These are phyloP conservation scores for Cydia fagiglandana DNA, from an alignment of 1,140 invertebrate species.

Conservation along the genomic window DNA sequence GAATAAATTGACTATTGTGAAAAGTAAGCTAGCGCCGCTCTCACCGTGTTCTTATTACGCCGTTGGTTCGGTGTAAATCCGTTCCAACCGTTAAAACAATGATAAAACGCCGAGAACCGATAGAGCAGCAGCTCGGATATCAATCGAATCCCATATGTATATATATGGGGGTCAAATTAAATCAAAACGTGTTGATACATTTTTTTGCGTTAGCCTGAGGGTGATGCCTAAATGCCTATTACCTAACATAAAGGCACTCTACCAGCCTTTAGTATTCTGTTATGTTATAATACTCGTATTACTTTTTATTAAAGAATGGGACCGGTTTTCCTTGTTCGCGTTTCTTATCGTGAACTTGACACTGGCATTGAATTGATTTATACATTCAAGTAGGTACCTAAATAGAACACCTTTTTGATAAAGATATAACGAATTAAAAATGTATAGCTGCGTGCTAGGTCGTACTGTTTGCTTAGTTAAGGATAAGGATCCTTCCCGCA, in stretches of 20 bases:
- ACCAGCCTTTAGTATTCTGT: not conserved
- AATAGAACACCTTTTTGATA: not conserved
- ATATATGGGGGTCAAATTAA: too few relatives aligned
- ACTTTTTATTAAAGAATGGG: conserved; percentile 24
- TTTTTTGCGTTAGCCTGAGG: too few relatives aligned
- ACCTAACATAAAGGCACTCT: conserved; percentile 6
- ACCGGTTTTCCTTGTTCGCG: conserved; percentile 58
- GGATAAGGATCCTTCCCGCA: not conserved
- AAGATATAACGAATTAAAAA: not conserved
- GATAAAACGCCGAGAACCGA: too few relatives aligned
- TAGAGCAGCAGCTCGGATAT: too few relatives aligned
- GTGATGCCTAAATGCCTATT: not conserved
- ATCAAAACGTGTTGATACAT: too few relatives aligned
- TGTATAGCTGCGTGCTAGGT: not conserved
- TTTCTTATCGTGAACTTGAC: conserved; percentile 49
- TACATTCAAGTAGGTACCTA: not conserved
- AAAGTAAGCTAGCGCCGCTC: not conserved
- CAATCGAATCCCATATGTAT: too few relatives aligned
- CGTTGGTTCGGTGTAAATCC: too few relatives aligned
- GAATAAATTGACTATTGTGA: not conserved
- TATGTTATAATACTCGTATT: not conserved
- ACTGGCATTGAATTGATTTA: conserved; percentile 48
- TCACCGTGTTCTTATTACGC: not conserved
- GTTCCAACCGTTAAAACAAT: too few relatives aligned
- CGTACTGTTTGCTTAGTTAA: not conserved